Evolutionary conservation across 2,113 vertebrate genomes (phyloP), one percentile per base, ranked within the genome.

Genomic region (Micromys minutus): DNA sequence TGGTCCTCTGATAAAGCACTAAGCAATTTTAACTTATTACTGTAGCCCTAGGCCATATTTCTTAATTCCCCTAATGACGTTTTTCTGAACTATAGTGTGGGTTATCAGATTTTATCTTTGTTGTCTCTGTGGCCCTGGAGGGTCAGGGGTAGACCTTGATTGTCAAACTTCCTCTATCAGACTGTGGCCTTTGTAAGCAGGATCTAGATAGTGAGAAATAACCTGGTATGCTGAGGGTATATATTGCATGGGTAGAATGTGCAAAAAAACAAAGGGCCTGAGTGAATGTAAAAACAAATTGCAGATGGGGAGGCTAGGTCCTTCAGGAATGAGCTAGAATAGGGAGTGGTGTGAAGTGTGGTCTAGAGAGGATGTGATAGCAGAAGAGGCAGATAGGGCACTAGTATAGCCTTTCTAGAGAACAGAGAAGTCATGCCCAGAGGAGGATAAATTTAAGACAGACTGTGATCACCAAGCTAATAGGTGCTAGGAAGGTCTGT

Each of bases 321-420:
- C 89, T 94, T 42, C 42, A 77, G 59, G 67, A 95, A 84, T 45
- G 36, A 95, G 63, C 52, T 80, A 61, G 65, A 88, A 19, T n/a
- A 17, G 15, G 7, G 50, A n/a, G 24, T 59, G 69, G 59, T 76
- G 16, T 84, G 50, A 50, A 45, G 7, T 59, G 1, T 47, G 55
- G 72, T 63, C 17, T 0, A 57, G 6, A 29, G 50, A 17, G 52
- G 86, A 45, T 47, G 76, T 75, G 57, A 59, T 61, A 31, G 39
- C 31, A 45, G 31, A 59, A 84, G 42, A 92, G 75, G 50, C 52
- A 94, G 31, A 52, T 22, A 95, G 67, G 50, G 80, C 36, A 61
- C 61, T 19, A 74, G 13, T 69, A 5, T 57, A 39, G 81, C 36
- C 24, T 15, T 90, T 55, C 39, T 52, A 29, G 50, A 69, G 45